Base-by-base conservation (phyloP, 2,888 invertebrate genomes). In the Chrysomela aeneicollis region DNA sequence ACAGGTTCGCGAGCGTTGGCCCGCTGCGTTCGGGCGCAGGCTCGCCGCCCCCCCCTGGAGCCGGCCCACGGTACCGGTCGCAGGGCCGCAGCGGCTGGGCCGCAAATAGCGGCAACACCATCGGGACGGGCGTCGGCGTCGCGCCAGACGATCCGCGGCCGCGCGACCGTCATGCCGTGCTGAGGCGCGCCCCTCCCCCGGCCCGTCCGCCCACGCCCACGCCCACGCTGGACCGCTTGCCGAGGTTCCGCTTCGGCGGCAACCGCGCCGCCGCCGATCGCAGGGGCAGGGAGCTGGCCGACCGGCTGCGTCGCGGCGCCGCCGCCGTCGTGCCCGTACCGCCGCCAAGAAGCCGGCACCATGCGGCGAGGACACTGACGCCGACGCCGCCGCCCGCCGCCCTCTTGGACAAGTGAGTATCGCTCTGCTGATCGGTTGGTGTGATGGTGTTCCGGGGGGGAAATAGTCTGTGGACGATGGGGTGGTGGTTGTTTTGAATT, bases 151-250 rank as follows among this genome's bases (percentile, higher is more conserved):
- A 69, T 58, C 65, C n/a, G n/a, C n/a, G n/a, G n/a, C n/a, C n/a
- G n/a, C n/a, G n/a, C n/a, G n/a, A n/a, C n/a, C n/a, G n/a, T n/a
- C n/a, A n/a, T n/a, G n/a, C n/a, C n/a, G n/a, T n/a, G n/a, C n/a
- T n/a, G n/a, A n/a, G n/a, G n/a, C n/a, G n/a, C n/a, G n/a, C n/a
- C n/a, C n/a, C n/a, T n/a, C 67, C 63, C 74, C 26, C 6, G 26
- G 26, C 4, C 26, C 26, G 26, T 6, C 26, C n/a, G n/a, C n/a
- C n/a, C n/a, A n/a, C n/a, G n/a, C n/a, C n/a, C n/a, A n/a, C n/a
- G n/a, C 78, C 26, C 88, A 90, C 90, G 82, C 90, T 92, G 90
- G 93, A 93, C 86, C 91, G 92, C 76, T 86, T 92, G 84, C 91
- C 91, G 81, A 91, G 90, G 83, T 87, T 90, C 82, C 90, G 92